These are phyloP conservation scores for Ceratoteleas bidentatus DNA, from an alignment of 1,140 invertebrate genomes.

Conservation along the genomic window DNA sequence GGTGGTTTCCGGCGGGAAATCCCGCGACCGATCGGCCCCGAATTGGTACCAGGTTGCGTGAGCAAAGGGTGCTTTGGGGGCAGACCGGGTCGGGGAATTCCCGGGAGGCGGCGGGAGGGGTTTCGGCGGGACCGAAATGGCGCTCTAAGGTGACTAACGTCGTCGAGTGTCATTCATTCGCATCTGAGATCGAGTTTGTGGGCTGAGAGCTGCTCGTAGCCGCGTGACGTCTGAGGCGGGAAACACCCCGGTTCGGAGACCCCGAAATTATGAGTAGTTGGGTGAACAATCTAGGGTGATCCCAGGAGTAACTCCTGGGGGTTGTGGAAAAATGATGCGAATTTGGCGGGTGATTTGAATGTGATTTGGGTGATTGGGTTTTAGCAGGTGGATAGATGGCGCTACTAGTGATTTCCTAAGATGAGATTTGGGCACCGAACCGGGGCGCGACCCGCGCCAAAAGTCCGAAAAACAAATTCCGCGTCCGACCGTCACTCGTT, in stretches of 20 bases:
- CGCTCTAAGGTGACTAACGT: slow-evolving; percentile 49
- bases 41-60: too few species aligned
- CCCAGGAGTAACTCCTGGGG: too few species aligned
- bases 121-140: background rate
- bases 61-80: too few species aligned
- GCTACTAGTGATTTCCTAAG: too few species aligned
- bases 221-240: slow-evolving; percentile 60
- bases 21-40: too few species aligned
- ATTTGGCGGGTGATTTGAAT: too few species aligned
- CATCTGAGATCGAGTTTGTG: slow-evolving; percentile 78
- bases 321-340: too few species aligned
- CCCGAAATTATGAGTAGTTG: too few species aligned
- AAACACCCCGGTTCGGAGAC: slow-evolving; percentile 49
- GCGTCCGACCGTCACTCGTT: background rate
- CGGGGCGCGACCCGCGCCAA: slow-evolving; percentile 40
- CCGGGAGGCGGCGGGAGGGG: background rate
- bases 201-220: slow-evolving; percentile 74
- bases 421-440: slow-evolving; percentile 18
- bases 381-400: too few species aligned
- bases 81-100: background rate
- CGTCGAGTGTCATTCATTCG: slow-evolving; percentile 64
- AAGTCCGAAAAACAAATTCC: slow-evolving; percentile 19
- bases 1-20: too few species aligned
- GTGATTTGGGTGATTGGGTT: too few species aligned
- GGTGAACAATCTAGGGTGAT: too few species aligned